These are phyloP conservation scores for Zoanthus solanderi DNA, from an alignment of 92 coral and sea anemone genomes.

Conservation along the genomic window DNA sequence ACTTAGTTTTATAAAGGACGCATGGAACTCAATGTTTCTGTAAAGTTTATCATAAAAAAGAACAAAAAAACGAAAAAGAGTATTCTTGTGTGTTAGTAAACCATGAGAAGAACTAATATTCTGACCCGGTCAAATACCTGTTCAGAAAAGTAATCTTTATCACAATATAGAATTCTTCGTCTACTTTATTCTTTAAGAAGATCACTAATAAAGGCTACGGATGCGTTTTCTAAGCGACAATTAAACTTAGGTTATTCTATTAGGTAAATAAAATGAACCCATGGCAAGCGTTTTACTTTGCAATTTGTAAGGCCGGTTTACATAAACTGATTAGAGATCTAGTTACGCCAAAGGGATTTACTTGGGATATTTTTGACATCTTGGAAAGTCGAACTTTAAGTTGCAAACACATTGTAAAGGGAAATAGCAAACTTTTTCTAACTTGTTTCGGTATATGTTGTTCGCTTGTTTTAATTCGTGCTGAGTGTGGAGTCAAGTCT, in stretches of 20 bases:
- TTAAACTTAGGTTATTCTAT: background rate
- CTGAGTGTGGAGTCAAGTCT: conserved; percentile 2
- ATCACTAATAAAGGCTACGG: background rate
- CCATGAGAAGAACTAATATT: background rate
- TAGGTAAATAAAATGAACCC: background rate
- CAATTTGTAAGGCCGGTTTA: background rate
- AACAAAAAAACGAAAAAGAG: background rate
- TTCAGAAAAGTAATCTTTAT: background rate
- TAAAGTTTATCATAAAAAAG: background rate
- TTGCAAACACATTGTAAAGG: background rate
- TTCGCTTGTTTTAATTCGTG: background rate
- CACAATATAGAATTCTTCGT: background rate
- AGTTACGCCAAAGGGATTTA: conserved; percentile 27
- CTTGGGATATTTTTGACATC: background rate
- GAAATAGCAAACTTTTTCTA: background rate
- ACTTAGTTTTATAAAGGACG: background rate
- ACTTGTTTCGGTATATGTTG: background rate
- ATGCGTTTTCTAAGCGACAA: background rate
- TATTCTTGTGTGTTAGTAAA: background rate
- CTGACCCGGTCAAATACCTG: background rate
- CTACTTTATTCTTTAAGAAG: background rate
- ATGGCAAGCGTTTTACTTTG: background rate
- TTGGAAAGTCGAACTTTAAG: background rate
- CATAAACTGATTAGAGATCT: conserved; percentile 19
- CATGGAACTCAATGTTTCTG: background rate